phyloP scores from a whole-genome alignment of 2,113 vertebrate species.

The Sigmodon hispidus region DNA sequence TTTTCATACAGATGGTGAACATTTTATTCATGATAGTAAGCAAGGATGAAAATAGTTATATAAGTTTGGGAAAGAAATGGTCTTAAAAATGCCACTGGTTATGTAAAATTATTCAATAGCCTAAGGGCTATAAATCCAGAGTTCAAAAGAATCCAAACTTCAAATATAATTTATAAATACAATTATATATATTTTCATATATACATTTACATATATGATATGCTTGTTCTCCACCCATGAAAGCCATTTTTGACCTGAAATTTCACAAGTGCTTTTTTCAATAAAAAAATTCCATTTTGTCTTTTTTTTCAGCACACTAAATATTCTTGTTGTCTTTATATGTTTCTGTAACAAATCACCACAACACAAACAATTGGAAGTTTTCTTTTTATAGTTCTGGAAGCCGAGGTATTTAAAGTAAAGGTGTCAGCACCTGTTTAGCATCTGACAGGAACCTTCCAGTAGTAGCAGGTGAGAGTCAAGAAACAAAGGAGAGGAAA shows the following conservation, averaged over 20 bases:
- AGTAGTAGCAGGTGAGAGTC: too few species aligned
- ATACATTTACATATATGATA: background rate
- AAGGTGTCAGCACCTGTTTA: background rate
- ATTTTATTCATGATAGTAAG: background rate
- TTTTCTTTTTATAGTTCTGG: background rate
- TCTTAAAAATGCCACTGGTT: background rate
- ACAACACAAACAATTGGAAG: background rate
- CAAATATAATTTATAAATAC: background rate
- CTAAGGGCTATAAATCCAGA: background rate
- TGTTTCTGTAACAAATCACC: background rate
- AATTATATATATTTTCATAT: background rate
- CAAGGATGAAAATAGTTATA: background rate
- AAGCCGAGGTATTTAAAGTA: background rate
- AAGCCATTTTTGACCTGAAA: background rate
- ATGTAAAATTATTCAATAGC: background rate
- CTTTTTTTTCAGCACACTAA: background rate
- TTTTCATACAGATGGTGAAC: slow-evolving; percentile 1
- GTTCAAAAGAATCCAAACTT: background rate
- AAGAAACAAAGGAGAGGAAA: too few species aligned
- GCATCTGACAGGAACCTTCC: too few species aligned
- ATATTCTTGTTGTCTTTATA: background rate
- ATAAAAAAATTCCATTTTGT: background rate
- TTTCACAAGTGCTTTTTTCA: background rate
- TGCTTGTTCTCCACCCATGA: background rate
- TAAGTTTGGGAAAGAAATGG: background rate